Evolutionary conservation across 2,888 invertebrate species (phyloP).

Genomic region (Luffia ferchaultella): DNA sequence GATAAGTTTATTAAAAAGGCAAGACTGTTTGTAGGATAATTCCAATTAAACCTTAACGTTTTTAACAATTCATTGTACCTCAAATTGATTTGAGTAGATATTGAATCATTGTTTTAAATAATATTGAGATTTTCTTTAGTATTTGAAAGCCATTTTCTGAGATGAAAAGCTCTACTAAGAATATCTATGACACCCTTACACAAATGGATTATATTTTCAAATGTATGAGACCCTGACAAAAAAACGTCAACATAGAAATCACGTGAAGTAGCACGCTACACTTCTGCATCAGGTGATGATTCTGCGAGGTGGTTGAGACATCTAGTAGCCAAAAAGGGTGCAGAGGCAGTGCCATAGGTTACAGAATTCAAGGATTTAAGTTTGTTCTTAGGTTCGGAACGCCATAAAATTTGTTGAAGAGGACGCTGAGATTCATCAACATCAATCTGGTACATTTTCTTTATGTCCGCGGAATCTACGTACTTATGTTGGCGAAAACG

Average conservation of each 20-base stretch:
- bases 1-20: not conserved
- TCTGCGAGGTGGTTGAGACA: constrained; percentile 22
- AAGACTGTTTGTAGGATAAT: not conserved
- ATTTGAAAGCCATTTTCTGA: constrained; percentile 18
- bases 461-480: constrained; percentile 20
- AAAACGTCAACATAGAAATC: constrained; percentile 21
- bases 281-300: constrained; percentile 19
- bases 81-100: no score
- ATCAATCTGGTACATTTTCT: constrained; percentile 24
- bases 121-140: constrained; percentile 2
- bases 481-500: constrained; percentile 18
- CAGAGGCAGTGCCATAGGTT: constrained; percentile 22
- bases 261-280: constrained; percentile 15
- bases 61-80: not conserved
- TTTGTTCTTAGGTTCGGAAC: constrained; percentile 16
- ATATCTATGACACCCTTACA: constrained; percentile 5
- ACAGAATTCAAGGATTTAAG: constrained; percentile 19
- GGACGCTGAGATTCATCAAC: constrained; percentile 18
- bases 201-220: not conserved
- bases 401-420: constrained; percentile 26
- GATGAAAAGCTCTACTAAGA: constrained; percentile 13
- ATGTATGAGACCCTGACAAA: constrained; percentile 14
- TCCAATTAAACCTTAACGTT: constrained; percentile 14
- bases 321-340: constrained; percentile 22
- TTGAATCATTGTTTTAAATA: not conserved